These are phyloP conservation scores for Gobio gobio DNA, from an alignment of 2,113 vertebrate genomes.

Conservation along the genomic window DNA sequence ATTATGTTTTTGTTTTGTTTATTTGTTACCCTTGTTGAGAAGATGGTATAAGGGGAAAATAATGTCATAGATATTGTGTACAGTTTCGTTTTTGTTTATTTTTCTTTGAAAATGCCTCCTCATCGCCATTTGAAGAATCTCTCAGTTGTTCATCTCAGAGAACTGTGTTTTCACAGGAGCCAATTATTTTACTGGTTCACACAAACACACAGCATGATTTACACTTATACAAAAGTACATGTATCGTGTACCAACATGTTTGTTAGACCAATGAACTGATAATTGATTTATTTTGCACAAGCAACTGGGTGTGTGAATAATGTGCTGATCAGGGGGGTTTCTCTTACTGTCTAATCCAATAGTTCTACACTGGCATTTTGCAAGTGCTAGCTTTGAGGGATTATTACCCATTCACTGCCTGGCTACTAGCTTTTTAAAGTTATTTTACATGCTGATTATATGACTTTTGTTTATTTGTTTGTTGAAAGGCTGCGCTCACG, in stretches of 20 bases:
- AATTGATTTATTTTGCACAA: conserved; percentile 63
- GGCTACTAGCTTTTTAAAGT: conserved; percentile 48
- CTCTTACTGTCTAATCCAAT: conserved; percentile 39
- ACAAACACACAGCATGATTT: conserved; percentile 35
- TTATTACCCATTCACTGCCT: conserved; percentile 47
- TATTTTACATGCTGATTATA: conserved; percentile 48
- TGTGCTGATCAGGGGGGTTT: conserved; percentile 71
- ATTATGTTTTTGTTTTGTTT: conserved; percentile 62
- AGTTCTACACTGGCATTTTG: conserved; percentile 58
- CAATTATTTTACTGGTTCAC: conserved; percentile 28
- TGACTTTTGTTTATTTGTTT: conserved; percentile 38
- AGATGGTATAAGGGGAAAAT: conserved; percentile 72
- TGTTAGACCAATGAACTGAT: conserved; percentile 48
- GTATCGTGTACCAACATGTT: conserved; percentile 23
- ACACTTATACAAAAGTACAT: neutral
- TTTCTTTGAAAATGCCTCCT: conserved; percentile 23
- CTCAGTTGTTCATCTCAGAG: conserved; percentile 50
- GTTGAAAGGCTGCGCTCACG: conserved; percentile 20
- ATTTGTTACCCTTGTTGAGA: conserved; percentile 77
- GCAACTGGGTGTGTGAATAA: conserved; percentile 62
- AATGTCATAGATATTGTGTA: conserved; percentile 64
- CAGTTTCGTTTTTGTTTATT: conserved; percentile 57
- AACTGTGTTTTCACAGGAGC: conserved; percentile 40
- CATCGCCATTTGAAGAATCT: conserved; percentile 34
- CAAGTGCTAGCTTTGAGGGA: conserved; percentile 51